Evolutionary conservation across 2,888 invertebrate species (phyloP), one percentile per base, ranked within the genome.

Genomic region (Lasioglossum oenotherae): DNA sequence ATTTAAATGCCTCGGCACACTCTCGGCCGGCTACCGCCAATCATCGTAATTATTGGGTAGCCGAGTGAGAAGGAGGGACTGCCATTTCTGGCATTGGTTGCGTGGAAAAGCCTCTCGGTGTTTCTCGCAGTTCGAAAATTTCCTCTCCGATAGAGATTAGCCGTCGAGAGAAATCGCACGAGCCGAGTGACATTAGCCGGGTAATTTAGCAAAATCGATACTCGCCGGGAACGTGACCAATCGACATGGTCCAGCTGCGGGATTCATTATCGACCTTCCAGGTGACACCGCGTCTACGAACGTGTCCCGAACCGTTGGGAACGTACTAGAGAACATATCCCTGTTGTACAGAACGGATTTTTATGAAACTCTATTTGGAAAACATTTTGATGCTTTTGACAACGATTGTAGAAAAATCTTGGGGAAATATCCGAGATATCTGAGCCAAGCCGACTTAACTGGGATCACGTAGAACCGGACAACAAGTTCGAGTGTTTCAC

Each of bases 171-270:
- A 89, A 86, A 90, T 86, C 90, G 90, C 53, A 10, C 69, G 71
- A 69, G 74, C 46, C 81, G 80, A 75, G 80, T 69, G 80, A 84
- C 88, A 80, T 82, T 86, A 78, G 49, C 77, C 69, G 75, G 14
- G 78, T 76, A 86, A 88, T 87, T 85, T 84, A 79, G 86, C 38
- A 84, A 87, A 86, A 85, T 86, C 84, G 86, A 78, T 87, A 85
- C 82, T 69, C 44, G 72, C 60, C 41, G 6, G 77, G 84, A 81
- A 90, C 90, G 91, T 90, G 90, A 91, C 79, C 91, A 84, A 91
- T 90, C 83, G 23, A 35, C 69, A 10, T 31, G 67, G 35, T 31
- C 72, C 83, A 53, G 82, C 80, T 82, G 35, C 69, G 38, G 57
- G 84, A 85, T 88, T 91, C 86, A 89, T 91, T 88, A 88, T 88